A percentile compares a stretch with the other conserved stretches of the same genome.
Evolutionary conservation across 2,113 vertebrate genomes (phyloP).

Genomic region (Platichthys flesus): DNA sequence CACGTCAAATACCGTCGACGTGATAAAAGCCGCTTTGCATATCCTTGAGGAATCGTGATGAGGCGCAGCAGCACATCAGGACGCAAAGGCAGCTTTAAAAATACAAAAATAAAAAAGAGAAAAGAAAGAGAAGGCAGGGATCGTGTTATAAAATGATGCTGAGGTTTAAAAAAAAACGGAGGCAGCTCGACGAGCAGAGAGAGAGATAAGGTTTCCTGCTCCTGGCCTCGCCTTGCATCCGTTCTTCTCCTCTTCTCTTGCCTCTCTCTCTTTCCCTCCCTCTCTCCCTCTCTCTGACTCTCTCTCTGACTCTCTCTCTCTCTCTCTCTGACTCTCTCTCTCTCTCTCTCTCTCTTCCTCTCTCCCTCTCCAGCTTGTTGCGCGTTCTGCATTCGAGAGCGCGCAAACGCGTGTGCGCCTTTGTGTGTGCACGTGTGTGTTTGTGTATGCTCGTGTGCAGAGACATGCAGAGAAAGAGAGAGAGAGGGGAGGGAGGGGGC

Average conservation of each 20-base stretch:
- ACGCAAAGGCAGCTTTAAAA: not conserved
- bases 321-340: not conserved
- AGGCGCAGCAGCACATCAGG: conserved; percentile 57
- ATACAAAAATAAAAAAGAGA: not conserved
- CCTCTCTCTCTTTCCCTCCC: not conserved
- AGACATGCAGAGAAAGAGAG: conserved; percentile 11
- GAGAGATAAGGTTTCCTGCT: conserved; percentile 58
- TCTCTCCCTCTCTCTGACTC: not conserved
- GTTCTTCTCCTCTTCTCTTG: conserved; percentile 39
- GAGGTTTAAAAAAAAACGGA: not conserved
- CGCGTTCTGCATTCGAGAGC: conserved; percentile 72
- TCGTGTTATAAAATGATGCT: conserved; percentile 17
- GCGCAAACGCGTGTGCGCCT: conserved; percentile 56
- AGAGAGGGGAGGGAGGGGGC: not conserved
- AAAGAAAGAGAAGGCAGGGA: not conserved
- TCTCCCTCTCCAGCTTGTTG: conserved; percentile 72
- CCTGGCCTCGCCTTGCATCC: conserved; percentile 75
- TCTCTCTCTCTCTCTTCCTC: conserved; percentile 19
- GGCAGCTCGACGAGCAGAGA: conserved; percentile 39
- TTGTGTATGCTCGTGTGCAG: conserved; percentile 18
- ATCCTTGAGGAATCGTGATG: conserved; percentile 70
- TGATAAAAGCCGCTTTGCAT: conserved; percentile 55
- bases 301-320: too few species aligned
- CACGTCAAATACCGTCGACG: conserved; percentile 66
- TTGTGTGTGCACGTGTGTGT: conserved; percentile 28